Evolutionary conservation across 2,888 invertebrate species (phyloP).

Genomic region (Rhingia campestris): DNA sequence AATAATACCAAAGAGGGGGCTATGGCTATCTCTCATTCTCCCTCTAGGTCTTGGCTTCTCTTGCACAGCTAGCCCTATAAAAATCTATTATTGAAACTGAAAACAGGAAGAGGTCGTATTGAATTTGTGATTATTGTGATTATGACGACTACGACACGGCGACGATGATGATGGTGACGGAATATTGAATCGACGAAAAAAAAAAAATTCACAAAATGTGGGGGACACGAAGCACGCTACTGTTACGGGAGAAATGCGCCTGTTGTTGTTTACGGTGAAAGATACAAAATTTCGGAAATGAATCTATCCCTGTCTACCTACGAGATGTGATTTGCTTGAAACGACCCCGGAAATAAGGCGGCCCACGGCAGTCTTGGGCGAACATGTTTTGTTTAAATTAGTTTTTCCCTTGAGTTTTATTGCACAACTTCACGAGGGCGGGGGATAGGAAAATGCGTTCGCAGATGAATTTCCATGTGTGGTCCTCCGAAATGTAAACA

Average conservation of each 20-base stretch:
- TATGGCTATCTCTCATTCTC: constrained; percentile 9
- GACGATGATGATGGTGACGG: constrained; percentile 45
- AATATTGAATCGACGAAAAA: constrained; percentile 41
- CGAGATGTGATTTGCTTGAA: constrained; percentile 19
- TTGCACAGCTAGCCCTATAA: constrained; percentile 60
- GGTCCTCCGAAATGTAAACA: constrained; percentile 39
- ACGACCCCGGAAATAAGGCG: constrained; percentile 63
- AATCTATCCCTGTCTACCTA: neutral
- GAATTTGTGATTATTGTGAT: constrained; percentile 70
- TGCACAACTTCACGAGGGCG: constrained; percentile 4
- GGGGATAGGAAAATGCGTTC: constrained; percentile 27
- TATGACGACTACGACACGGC: constrained; percentile 41
- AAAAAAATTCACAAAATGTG: constrained; percentile 34
- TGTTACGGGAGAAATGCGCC: neutral
- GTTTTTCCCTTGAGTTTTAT: constrained; percentile 45
- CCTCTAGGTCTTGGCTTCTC: constrained; percentile 30
- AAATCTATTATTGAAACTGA: constrained; percentile 70
- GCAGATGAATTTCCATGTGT: constrained; percentile 44
- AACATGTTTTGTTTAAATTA: constrained; percentile 68
- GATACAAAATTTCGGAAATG: constrained; percentile 57
- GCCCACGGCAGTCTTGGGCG: constrained; percentile 19
- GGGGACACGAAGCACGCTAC: constrained; percentile 5
- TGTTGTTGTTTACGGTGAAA: constrained; percentile 30
- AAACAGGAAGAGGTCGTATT: constrained; percentile 74
- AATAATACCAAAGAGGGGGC: constrained; percentile 33